phyloP scores from a whole-genome alignment of 2,797 vertebrate genomes.

The Apogon hyalosoma region DNA sequence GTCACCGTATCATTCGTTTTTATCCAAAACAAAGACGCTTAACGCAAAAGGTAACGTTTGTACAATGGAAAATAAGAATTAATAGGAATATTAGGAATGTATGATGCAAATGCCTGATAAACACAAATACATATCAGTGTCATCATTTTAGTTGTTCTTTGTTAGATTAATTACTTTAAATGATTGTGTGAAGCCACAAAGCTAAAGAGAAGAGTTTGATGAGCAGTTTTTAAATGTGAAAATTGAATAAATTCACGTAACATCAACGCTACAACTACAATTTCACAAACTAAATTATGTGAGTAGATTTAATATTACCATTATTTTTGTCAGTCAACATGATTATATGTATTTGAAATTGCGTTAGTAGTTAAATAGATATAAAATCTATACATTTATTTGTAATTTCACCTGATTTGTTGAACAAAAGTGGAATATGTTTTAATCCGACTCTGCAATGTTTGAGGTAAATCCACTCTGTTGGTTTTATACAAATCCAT shows the following conservation, averaged over 20 bases:
- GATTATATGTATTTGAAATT: no score
- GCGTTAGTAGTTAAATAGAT: no score
- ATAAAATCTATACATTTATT: not conserved
- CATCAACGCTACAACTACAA: not conserved
- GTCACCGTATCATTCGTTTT: not conserved
- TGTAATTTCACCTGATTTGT: not conserved
- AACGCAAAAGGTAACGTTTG: slow-evolving; percentile 13
- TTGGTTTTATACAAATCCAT: no score
- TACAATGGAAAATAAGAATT: not conserved
- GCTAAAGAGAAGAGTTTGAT: not conserved
- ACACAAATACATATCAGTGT: slow-evolving; percentile 33
- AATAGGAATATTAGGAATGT: not conserved
- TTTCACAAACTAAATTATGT: not conserved
- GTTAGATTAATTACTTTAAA: slow-evolving; percentile 30
- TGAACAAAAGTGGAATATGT: not conserved
- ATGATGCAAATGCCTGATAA: not conserved
- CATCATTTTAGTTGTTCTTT: slow-evolving; percentile 25
- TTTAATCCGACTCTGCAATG: not conserved
- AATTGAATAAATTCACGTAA: not conserved
- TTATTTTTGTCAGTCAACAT: no score
- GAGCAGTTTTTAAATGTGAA: not conserved
- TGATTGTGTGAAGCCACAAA: slow-evolving; percentile 1
- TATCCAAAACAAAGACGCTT: not conserved
- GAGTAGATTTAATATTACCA: no score
- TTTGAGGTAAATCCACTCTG: not conserved